Conservation (phyloP, 2,797 vertebrate species). For the Enteromius fasciolatus region DNA sequence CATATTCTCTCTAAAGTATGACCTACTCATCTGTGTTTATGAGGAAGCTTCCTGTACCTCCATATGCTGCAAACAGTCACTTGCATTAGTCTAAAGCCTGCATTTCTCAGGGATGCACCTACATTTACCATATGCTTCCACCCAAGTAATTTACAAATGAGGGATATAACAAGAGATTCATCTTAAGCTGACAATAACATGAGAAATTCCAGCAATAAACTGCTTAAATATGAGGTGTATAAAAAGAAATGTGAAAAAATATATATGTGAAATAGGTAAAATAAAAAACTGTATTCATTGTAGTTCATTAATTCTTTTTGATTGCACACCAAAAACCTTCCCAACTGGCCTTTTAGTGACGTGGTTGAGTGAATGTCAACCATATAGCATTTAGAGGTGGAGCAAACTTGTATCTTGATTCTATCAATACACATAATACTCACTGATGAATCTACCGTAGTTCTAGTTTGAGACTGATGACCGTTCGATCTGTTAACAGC, state of each 20-base stretch:
- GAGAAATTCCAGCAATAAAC: neutral
- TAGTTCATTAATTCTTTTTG: too few relatives aligned
- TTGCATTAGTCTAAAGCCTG: neutral
- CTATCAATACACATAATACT: neutral
- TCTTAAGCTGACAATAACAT: neutral
- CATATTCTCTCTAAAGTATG: constrained; percentile 73
- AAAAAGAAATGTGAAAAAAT: too few relatives aligned
- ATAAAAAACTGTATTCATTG: too few relatives aligned
- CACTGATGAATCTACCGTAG: neutral
- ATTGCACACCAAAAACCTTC: neutral
- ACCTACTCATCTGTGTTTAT: neutral
- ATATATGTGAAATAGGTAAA: too few relatives aligned
- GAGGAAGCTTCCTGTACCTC: neutral
- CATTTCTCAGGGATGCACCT: neutral
- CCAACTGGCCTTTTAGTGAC: neutral
- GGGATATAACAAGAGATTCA: neutral
- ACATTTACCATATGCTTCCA: neutral
- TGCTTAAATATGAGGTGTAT: neutral
- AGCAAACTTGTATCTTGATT: neutral
- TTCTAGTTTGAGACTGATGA: neutral
- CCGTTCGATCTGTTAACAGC: constrained; percentile 56
- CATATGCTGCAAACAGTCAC: neutral
- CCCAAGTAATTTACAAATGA: neutral
- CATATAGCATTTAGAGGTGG: neutral
- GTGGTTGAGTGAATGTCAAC: neutral